Percentiles rank a stretch among this genome's conserved stretches.
phyloP scores from a whole-genome alignment of 2,888 invertebrate genomes.

The Trypoxylon attenuatum region DNA sequence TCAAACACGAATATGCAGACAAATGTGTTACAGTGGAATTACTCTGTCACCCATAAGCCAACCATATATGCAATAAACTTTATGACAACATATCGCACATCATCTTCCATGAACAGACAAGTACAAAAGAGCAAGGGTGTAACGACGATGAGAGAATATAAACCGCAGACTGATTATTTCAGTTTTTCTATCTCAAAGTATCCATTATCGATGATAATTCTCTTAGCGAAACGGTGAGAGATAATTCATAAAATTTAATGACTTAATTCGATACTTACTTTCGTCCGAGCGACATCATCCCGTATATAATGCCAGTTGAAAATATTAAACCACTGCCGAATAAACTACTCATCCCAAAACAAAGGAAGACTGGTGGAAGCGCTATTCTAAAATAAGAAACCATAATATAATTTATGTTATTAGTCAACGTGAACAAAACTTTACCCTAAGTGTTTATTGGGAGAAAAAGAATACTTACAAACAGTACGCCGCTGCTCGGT shows the following conservation, averaged over 20 bases:
- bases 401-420: too few relatives aligned
- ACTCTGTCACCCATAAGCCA: slow-evolving; percentile 41
- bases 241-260: too few relatives aligned
- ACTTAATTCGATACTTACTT: too few relatives aligned
- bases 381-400: slow-evolving; percentile 80
- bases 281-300: slow-evolving; percentile 95
- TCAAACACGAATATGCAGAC: slow-evolving; percentile 21
- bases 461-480: slow-evolving; percentile 79
- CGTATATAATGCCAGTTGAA: slow-evolving; percentile 91
- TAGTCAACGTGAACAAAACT: slow-evolving; percentile 2
- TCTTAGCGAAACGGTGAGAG: too few relatives aligned
- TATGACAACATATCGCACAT: slow-evolving; percentile 13
- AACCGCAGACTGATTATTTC: too few relatives aligned
- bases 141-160: too few relatives aligned
- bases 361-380: slow-evolving; percentile 87
- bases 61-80: slow-evolving; percentile 20
- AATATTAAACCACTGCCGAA: slow-evolving; percentile 94
- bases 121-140: neutral
- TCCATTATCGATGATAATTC: too few relatives aligned
- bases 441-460: neutral
- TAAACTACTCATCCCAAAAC: slow-evolving; percentile 82
- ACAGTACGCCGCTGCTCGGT: slow-evolving; percentile 90
- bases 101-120: neutral
- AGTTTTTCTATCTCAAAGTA: too few relatives aligned
- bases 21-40: slow-evolving; percentile 23